These are phyloP conservation scores for Phalera bucephala DNA, from an alignment of 2,888 invertebrate species.

Conservation along the genomic window DNA sequence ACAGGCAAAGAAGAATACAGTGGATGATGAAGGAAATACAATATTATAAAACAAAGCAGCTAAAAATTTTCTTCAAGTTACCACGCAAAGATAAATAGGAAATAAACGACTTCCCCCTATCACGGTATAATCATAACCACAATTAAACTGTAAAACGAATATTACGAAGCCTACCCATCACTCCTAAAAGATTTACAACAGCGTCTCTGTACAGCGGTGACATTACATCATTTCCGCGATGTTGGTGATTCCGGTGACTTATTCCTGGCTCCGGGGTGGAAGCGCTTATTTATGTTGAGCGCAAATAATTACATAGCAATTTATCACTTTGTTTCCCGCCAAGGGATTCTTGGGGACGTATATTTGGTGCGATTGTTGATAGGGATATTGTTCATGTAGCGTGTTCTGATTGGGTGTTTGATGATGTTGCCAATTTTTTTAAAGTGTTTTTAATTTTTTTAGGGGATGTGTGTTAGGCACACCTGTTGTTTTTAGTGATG, in stretches of 20 bases:
- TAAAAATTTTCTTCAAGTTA: too few species aligned
- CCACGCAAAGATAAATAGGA: too few species aligned
- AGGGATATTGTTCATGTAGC: background rate
- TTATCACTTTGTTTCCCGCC: slow-evolving; percentile 20
- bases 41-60: too few species aligned
- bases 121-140: slow-evolving; percentile 3
- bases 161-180: slow-evolving; percentile 1
- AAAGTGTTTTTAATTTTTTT: too few species aligned
- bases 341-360: slow-evolving; percentile 10
- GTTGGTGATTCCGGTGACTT: slow-evolving; percentile 13
- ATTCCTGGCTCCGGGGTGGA: slow-evolving; percentile 5
- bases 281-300: slow-evolving; percentile 23
- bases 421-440: too few species aligned
- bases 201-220: slow-evolving; percentile 15
- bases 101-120: too few species aligned
- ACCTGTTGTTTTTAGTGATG: slow-evolving; percentile 20
- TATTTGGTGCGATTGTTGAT: background rate
- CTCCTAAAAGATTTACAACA: slow-evolving; percentile 4
- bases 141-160: slow-evolving; percentile 2
- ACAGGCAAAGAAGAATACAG: too few species aligned
- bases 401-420: too few species aligned
- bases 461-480: too few species aligned
- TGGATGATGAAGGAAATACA: too few species aligned
- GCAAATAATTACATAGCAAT: slow-evolving; percentile 30
- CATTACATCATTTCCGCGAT: slow-evolving; percentile 25